phyloP scores from a whole-genome alignment of 2,888 invertebrate genomes.

The Sminthurides aquaticus region DNA sequence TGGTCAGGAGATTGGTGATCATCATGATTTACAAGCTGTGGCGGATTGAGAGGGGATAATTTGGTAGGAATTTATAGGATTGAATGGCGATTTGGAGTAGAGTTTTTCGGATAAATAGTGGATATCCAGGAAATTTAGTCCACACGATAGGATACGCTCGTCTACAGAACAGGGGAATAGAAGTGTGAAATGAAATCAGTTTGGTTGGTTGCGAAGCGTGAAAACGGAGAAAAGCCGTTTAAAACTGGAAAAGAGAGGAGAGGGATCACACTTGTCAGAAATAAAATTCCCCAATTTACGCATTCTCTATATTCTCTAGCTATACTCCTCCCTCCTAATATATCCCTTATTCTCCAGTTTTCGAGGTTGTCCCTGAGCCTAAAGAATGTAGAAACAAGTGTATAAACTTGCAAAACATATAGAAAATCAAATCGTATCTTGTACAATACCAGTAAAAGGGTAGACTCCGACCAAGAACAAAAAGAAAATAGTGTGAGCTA shows the following conservation, averaged over 20 bases:
- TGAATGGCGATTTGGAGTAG: slow-evolving; percentile 9
- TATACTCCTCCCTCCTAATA: not conserved
- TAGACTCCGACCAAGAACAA: too few species aligned
- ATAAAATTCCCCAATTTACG: slow-evolving; percentile 42
- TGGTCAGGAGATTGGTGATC: not conserved
- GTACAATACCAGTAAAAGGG: too few species aligned
- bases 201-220: slow-evolving; percentile 2
- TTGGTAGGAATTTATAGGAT: slow-evolving; percentile 15
- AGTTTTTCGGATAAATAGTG: slow-evolving; percentile 18
- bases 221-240: slow-evolving; percentile 20
- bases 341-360: too few species aligned
- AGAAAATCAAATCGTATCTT: too few species aligned
- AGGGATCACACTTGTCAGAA: slow-evolving; percentile 43
- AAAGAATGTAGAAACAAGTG: too few species aligned
- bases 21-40: not conserved
- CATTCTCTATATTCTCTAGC: slow-evolving; percentile 18
- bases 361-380: too few species aligned
- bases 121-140: too few species aligned
- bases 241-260: slow-evolving; percentile 15
- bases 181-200: slow-evolving; percentile 17
- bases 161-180: slow-evolving; percentile 5
- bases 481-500: too few species aligned
- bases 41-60: not conserved
- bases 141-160: too few species aligned
- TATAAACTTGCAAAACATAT: too few species aligned